Percentiles rank a stretch among this genome's conserved stretches.
Conservation (phyloP, 2,113 vertebrate genomes). For the Pantherophis guttatus region DNA sequence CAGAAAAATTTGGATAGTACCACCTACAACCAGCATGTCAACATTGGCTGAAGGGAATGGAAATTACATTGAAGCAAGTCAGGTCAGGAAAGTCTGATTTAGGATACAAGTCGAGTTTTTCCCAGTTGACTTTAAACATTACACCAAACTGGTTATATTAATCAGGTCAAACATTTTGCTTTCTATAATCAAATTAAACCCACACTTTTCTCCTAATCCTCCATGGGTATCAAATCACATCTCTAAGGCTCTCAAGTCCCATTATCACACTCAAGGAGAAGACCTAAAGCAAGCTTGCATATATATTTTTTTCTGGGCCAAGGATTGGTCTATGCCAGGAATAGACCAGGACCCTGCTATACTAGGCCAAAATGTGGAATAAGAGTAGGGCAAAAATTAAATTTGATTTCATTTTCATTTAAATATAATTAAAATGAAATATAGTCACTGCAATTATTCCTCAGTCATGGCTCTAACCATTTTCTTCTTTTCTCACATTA, state of each 20-base stretch:
- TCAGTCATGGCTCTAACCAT: background rate
- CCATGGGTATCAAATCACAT: background rate
- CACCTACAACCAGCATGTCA: background rate
- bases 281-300: background rate
- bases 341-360: background rate
- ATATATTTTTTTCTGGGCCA: background rate
- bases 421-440: background rate
- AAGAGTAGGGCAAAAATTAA: background rate
- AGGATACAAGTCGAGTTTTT: background rate
- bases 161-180: background rate
- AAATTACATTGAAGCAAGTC: background rate
- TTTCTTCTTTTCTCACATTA: background rate
- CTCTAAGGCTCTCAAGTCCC: background rate
- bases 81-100: background rate
- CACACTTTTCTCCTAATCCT: background rate
- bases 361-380: background rate
- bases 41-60: background rate
- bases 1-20: background rate
- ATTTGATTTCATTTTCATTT: background rate
- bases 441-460: background rate
- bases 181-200: background rate
- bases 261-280: background rate
- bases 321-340: background rate
- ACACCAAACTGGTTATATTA: background rate
- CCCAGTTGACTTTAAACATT: background rate